Percentiles rank a stretch among this genome's conserved stretches.
Evolutionary conservation across 2,888 invertebrate genomes (phyloP).

Genomic region (Drosophila formosana): DNA sequence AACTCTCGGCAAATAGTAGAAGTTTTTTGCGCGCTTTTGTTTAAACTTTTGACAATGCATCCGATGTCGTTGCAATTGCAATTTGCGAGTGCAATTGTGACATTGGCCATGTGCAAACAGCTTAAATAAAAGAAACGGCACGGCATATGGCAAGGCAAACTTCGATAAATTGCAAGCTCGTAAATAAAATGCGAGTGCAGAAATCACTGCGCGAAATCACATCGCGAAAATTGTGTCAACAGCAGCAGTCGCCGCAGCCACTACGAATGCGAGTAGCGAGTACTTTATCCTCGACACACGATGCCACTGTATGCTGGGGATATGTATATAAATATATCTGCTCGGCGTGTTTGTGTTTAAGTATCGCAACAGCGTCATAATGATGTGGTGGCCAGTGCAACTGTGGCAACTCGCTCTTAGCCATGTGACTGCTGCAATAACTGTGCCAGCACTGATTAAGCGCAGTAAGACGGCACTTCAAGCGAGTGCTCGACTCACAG

Average conservation of each 20-base stretch:
- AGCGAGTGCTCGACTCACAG: background rate
- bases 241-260: slow-evolving; percentile 47
- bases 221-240: slow-evolving; percentile 71
- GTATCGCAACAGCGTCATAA: slow-evolving; percentile 53
- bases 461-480: slow-evolving; percentile 10
- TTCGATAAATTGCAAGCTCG: slow-evolving; percentile 66
- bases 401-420: slow-evolving; percentile 36
- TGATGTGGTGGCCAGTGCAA: slow-evolving; percentile 49
- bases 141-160: slow-evolving; percentile 33
- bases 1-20: slow-evolving; percentile 37
- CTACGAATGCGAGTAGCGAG: background rate
- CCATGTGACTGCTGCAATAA: slow-evolving; percentile 49
- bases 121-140: slow-evolving; percentile 52
- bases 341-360: slow-evolving; percentile 33
- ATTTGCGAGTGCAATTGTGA: slow-evolving; percentile 40
- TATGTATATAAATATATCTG: slow-evolving; percentile 18
- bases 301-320: slow-evolving; percentile 2
- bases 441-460: slow-evolving; percentile 49
- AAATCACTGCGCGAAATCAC: slow-evolving; percentile 51
- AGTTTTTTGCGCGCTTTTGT: slow-evolving; percentile 25
- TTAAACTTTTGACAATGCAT: slow-evolving; percentile 54
- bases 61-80: slow-evolving; percentile 12
- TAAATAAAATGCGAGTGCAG: slow-evolving; percentile 67
- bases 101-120: slow-evolving; percentile 53
- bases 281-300: slow-evolving; percentile 12